Evolutionary conservation across 2,888 invertebrate genomes (phyloP).

Genomic region (Hirtodrosophila histrioides): DNA sequence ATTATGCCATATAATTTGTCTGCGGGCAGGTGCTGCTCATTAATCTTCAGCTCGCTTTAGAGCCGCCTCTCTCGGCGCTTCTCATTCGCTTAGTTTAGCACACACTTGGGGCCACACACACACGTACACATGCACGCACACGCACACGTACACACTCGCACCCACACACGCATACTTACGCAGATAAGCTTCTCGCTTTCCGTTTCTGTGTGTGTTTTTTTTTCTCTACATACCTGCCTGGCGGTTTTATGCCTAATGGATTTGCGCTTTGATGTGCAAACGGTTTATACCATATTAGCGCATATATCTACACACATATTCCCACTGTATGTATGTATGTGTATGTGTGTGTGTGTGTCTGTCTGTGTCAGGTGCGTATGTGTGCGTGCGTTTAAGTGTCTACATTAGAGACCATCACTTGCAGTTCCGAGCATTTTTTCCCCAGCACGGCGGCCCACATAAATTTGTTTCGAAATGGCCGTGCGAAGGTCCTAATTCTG

Average conservation of each 20-base stretch:
- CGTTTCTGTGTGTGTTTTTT: conserved; percentile 20
- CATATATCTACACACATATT: neutral
- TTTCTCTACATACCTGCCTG: conserved; percentile 12
- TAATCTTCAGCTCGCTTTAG: conserved; percentile 67
- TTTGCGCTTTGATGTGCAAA: conserved; percentile 74
- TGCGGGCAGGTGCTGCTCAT: conserved; percentile 73
- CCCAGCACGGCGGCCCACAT: conserved; percentile 40
- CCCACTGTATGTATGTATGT: neutral
- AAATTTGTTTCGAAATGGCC: conserved; percentile 65
- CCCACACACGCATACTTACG: conserved; percentile 13
- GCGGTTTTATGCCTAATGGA: conserved; percentile 69
- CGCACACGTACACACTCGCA: neutral
- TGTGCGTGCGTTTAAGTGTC: conserved; percentile 63
- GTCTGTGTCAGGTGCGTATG: conserved; percentile 13
- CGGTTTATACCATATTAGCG: conserved; percentile 49
- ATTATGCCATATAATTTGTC: conserved; percentile 76
- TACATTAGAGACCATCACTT: conserved; percentile 69
- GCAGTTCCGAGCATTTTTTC: conserved; percentile 52
- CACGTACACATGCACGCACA: neutral
- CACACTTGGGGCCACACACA: conserved; percentile 40
- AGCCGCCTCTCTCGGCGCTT: conserved; percentile 37
- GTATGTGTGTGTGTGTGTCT: conserved; percentile 4
- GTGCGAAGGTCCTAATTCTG: conserved; percentile 45
- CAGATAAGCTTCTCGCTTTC: conserved; percentile 42
- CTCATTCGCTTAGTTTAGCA: conserved; percentile 48